Base-by-base conservation (phyloP, 2,113 vertebrate species). In the Pituophis catenifer region DNA sequence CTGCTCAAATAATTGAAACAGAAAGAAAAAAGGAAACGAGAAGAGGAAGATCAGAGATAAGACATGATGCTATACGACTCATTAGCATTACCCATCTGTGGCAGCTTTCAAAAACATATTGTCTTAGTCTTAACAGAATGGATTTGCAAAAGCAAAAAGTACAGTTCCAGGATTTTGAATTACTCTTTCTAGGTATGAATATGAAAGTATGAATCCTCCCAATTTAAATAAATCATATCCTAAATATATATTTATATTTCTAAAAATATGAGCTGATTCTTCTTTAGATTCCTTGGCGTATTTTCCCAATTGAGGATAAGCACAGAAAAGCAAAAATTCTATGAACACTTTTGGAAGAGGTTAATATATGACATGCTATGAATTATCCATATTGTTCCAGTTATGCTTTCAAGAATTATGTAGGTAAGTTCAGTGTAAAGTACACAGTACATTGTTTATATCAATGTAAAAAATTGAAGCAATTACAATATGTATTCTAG, bases 1-100 rank as follows among this genome's bases (percentile, higher is more conserved):
- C 99, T 99, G 99, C 98, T 99, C 98, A 98, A 98, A 97, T 98
- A 98, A 98, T 99, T 98, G 98, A 98, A 98, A 99, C 97, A 99
- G 97, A 98, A 98, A 98, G 98, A 98, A 97, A 98, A 98, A 92
- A 97, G 97, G 97, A 98, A 98, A 96, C 98, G 97, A 98, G 96
- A 97, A 96, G 97, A 96, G 93, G 97, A 97, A 94, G 96, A 96
- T 96, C 96, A 98, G 53, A 48, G 94, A 97, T 93, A 96, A 91
- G 96, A 97, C 0, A 91, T 96, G 98, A 98, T 98, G 98, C 98
- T 96, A 96, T 52, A 97, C 75, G 95, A 94, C 93, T 95, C 57
- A 95, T 94, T 53, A 96, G 95, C 97, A 97, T 97, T 96, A 57
- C 96, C 95, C 88, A 38, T 91, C 92, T 94, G 95, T 95, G 1